Evolutionary conservation across 2,113 vertebrate genomes (phyloP), one percentile per base, ranked within the genome.

Genomic region (Sceloporus undulatus): DNA sequence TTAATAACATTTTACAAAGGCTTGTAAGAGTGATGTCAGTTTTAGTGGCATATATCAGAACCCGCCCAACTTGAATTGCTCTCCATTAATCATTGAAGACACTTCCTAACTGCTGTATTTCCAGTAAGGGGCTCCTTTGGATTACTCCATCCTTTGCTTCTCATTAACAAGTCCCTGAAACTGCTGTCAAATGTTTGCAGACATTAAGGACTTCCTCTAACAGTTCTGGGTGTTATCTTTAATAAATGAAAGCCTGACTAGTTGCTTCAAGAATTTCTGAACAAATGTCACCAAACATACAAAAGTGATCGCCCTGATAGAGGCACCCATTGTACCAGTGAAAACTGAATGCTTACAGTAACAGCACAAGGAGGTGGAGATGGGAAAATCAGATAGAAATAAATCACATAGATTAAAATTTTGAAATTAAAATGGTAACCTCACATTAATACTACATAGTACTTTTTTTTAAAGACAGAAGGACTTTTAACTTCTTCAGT

Each of bases 31-130:
- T 94, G 87, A 94, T 94, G 42, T 59, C 92, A 95, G 93, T 92
- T 96, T 95, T 92, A 88, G 93, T 91, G 91, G 92, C 93, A 95
- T 85, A 90, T 94, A 91, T 95, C 95, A 95, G 89, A 88, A 92
- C 94, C 92, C 90, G 93, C 91, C 92, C 91, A 93, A 87, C 93
- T 94, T 78, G 84, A 92, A 68, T 89, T 93, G 93, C 92, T 93
- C 91, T 95, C 94, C 94, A 90, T 96, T 95, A 94, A 88, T 96
- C 94, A 95, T 95, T 88, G 82, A 90, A 95, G 96, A 94, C 92
- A 93, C 87, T 93, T 90, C 92, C 92, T 95, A 95, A 95, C 92
- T 92, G 90, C 73, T 87, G 82, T 3, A 54, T 88, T 93, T 91
- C 90, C 88, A 79, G 89, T 89, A 88, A 75, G n/a, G 88, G 83